These are phyloP conservation scores for Incurvaria masculella DNA, from an alignment of 2,888 invertebrate species.

Conservation along the genomic window DNA sequence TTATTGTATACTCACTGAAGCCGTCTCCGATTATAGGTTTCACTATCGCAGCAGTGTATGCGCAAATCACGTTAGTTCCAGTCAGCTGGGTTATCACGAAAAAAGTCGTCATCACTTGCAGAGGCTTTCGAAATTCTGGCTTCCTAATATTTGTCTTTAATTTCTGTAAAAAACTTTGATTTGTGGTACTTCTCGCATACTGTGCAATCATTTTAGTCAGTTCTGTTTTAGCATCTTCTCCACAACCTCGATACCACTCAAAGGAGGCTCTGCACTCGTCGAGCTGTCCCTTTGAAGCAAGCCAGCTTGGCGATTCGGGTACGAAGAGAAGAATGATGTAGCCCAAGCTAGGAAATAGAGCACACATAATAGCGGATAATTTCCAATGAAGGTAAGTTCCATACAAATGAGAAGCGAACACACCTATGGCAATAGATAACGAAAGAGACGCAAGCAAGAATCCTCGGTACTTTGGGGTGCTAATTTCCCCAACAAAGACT, in stretches of 20 bases:
- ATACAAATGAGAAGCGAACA: slow-evolving; percentile 61
- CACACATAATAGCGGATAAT: slow-evolving; percentile 53
- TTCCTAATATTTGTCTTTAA: slow-evolving; percentile 39
- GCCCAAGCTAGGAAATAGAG: slow-evolving; percentile 49
- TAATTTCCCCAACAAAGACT: slow-evolving; percentile 59
- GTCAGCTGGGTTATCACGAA: slow-evolving; percentile 67
- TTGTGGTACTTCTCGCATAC: no score
- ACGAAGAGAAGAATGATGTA: slow-evolving; percentile 53
- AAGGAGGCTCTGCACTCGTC: slow-evolving; percentile 59
- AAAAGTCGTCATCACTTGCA: slow-evolving; percentile 59
- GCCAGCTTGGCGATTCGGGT: slow-evolving; percentile 70
- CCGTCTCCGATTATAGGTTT: slow-evolving; percentile 53
- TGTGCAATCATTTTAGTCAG: slow-evolving; percentile 46
- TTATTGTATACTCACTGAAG: slow-evolving; percentile 60
- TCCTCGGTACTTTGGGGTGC: slow-evolving; percentile 60
- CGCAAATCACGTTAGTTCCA: slow-evolving; percentile 68
- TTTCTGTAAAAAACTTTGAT: slow-evolving; percentile 19
- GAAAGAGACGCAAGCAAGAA: slow-evolving; percentile 60
- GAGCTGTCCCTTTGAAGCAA: slow-evolving; percentile 56
- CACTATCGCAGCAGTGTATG: slow-evolving; percentile 67
- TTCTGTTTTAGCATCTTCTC: slow-evolving; percentile 43
- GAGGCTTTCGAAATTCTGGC: slow-evolving; percentile 59
- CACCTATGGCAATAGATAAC: slow-evolving; percentile 60
- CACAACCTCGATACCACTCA: slow-evolving; percentile 59
- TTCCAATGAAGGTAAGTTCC: slow-evolving; percentile 64